Evolutionary conservation across 2,797 vertebrate species (phyloP), one percentile per base, ranked within the genome.

Genomic region (Cuculus canorus): DNA sequence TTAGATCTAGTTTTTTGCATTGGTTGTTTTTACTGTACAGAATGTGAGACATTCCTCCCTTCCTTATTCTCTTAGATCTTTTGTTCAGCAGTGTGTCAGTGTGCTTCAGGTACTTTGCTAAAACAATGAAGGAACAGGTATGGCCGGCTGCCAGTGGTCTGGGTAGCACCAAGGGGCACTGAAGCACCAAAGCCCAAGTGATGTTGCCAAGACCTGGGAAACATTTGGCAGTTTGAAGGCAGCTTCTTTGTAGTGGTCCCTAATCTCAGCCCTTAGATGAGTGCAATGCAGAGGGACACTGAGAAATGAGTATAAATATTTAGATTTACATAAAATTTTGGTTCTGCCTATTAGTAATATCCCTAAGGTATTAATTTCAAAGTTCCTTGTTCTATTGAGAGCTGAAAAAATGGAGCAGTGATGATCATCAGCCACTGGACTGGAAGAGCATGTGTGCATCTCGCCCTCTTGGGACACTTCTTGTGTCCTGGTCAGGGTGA

Each of bases 121-220:
- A 86, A 92, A 71, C 64, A 72, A 88, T 68, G 32, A 47, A 50
- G 54, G 41, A 73, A 12, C 66, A 47, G 80, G 65, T 81, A 45
- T 30, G 48, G 33, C 60, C 0, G 0, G 27, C 8, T 76, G 10
- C 8, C 9, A 35, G 33, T 0, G 0, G 32, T 17, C 39, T 68
- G 41, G 16, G 25, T 78, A 64, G 41, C 45, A 64, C 37, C 50
- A 79, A 33, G 63, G 82, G 63, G 54, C 68, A 39, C 33, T 65
- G 50, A 30, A 71, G 43, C 37, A 72, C 56, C 45, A 54, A 84
- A 68, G 59, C 53, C 39, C 60, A 50, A 6, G 43, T 75, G 70
- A 37, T 2, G 3, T 17, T 79, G 19, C 56, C 0, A 15, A 80
- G 59, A 56, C 37, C 24, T 28, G 22, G 24, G 64, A 81, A 77